Evolutionary conservation across 2,888 invertebrate genomes (phyloP), one percentile per base, ranked within the genome.

Genomic region (Mycogona germanica): DNA sequence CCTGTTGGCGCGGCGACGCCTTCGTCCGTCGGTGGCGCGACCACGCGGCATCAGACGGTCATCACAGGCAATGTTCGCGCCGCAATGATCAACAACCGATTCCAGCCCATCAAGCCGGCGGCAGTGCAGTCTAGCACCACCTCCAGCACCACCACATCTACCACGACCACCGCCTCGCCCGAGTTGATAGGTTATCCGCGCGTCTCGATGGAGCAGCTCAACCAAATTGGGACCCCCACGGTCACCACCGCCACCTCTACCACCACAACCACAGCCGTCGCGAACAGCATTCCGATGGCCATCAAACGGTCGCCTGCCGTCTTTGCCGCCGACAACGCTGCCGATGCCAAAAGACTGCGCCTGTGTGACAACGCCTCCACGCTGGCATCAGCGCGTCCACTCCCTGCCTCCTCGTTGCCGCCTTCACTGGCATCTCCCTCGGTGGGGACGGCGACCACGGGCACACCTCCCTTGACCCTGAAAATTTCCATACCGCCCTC

Each of bases 121-220:
- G 12, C 14, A 19, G 48, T 32, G 29, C 48, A 30, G 9, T 19
- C 35, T 7, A 21, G n/a, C 19, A 25, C 37, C 17, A n/a, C 23
- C 25, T 7, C 52, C 12, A 21, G 25, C 17, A 46, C 45, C 21
- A 14, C 6, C 17, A 25, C 29, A 2, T 7, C 42, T 6, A 23
- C 52, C 21, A 37, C 28, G 26, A 38, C 19, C 29, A 28, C 40
- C 28, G 30, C 21, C 25, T 48, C 37, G 37, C 57, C 54, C 35
- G 59, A 61, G 44, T 29, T 58, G 41, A 55, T 60, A 21, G 58
- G 59, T 21, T 58, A 59, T 50, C 60, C 61, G 17, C 56, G 52
- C 19, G 59, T 59, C 35, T 59, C 59, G 48, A 38, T 56, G 28
- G 60, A 60, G 48, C 61, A 60, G 47, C 6, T 59, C 46, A 58